Conservation (phyloP, 1,140 invertebrate genomes). For the Hesperophylax magnus region DNA sequence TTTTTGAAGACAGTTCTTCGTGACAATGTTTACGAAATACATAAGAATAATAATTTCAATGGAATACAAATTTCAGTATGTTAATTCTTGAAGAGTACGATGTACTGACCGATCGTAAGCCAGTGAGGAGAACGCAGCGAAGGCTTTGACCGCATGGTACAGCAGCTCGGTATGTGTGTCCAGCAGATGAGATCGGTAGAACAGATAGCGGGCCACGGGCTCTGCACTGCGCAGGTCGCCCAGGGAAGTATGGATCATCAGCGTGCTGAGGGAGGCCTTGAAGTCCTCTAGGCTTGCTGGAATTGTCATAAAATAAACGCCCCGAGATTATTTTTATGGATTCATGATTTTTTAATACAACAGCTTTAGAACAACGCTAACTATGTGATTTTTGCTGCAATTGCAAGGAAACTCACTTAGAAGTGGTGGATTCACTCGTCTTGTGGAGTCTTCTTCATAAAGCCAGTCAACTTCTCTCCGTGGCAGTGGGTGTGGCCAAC, state of each 20-base stretch:
- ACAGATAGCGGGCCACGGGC: slow-evolving; percentile 75
- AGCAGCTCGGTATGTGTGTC: slow-evolving; percentile 73
- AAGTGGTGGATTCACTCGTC: slow-evolving; percentile 63
- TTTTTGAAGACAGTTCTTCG: no score
- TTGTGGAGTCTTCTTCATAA: slow-evolving; percentile 70
- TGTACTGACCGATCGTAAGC: slow-evolving; percentile 68
- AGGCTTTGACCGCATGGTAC: slow-evolving; percentile 73
- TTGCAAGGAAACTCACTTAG: slow-evolving; percentile 57
- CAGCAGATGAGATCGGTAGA: slow-evolving; percentile 74
- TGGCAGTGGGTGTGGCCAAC: slow-evolving; percentile 71
- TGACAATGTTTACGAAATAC: no score
- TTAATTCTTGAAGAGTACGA: background rate
- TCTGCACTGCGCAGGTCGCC: slow-evolving; percentile 74
- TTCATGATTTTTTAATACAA: background rate
- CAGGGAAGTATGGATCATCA: slow-evolving; percentile 66
- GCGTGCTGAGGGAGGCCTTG: slow-evolving; percentile 66
- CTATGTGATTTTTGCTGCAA: background rate
- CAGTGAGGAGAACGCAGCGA: slow-evolving; percentile 71
- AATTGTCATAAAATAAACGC: background rate
- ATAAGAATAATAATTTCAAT: no score
- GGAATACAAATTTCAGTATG: background rate
- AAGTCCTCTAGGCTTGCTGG: slow-evolving; percentile 68
- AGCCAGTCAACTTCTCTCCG: slow-evolving; percentile 73
- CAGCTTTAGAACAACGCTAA: background rate
- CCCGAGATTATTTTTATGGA: no score